These are phyloP conservation scores for Raja brachyura DNA, from an alignment of 2,113 vertebrate genomes.

Conservation along the genomic window DNA sequence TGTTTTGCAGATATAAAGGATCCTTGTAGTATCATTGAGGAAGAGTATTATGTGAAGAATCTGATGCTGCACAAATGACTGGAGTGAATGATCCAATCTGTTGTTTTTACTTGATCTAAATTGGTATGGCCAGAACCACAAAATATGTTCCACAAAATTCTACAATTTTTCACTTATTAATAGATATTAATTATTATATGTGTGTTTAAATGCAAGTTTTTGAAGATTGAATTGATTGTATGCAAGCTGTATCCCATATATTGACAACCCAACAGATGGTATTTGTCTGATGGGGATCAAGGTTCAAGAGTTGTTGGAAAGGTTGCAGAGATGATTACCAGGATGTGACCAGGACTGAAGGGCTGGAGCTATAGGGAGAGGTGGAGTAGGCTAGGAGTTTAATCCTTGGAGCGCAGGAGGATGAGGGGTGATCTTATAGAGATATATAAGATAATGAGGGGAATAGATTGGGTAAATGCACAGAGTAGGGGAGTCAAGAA, in stretches of 20 bases:
- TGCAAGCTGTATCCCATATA: background rate
- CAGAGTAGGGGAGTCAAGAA: too few species aligned
- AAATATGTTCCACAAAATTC: background rate
- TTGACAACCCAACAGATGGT: background rate
- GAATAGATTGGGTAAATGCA: too few species aligned
- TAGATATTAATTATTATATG: background rate
- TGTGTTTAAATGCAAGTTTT: background rate
- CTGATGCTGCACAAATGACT: background rate
- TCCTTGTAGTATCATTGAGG: background rate
- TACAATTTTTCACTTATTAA: background rate
- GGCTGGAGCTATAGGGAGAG: too few species aligned
- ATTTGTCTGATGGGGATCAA: background rate
- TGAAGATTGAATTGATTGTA: background rate
- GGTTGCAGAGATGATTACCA: too few species aligned
- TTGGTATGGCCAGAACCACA: background rate
- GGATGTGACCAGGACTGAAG: too few species aligned
- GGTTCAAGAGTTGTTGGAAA: too few species aligned
- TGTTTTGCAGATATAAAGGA: slow-evolving; percentile 11
- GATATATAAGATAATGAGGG: too few species aligned
- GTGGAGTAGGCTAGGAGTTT: too few species aligned
- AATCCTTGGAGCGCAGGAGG: too few species aligned
- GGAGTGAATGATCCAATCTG: background rate
- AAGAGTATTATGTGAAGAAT: background rate
- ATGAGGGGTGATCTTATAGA: too few species aligned
- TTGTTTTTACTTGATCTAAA: background rate